Base-by-base conservation (phyloP, 2,113 vertebrate genomes). In the Pheucticus melanocephalus region DNA sequence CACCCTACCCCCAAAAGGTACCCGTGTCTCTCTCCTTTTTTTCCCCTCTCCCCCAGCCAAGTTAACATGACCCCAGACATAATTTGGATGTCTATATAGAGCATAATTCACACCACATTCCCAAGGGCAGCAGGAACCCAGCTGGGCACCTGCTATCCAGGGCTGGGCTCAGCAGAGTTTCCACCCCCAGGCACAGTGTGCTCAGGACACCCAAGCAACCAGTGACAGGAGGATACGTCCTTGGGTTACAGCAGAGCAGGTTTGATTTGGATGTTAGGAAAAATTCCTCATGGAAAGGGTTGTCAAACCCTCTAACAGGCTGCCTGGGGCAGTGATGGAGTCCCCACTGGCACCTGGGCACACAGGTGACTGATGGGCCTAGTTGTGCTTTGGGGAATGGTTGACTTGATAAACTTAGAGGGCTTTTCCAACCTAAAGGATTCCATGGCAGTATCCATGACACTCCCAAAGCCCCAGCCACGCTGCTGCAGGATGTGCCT, bases 371-470 rank as follows among this genome's bases (percentile, higher is more conserved):
- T 23, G 30, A 9, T 63, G 56, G 40, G 10, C 25, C 31, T 33
- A 40, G 63, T 21, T 42, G 12, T 11, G 35, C 18, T 61, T 53
- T 61, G 31, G 25, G 40, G 35, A 48, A 48, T 45, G 17, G 9
- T 35, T 47, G 63, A 16, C 8, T 61, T 0, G 0, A 7, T 54
- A 31, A 40, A 16, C 48, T 83, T 42, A 37, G 35, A 24, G 31
- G 18, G 48, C 48, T 77, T 70, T 47, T 35, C 54, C 48, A 28
- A 5, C 31, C 47, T 20, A 16, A 54, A 42, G 37, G 17, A 63
- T 37, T 61, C 48, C 63, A 10, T 5, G 31, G 51, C 11, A 35
- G 24, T 15, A 1, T 1, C 1, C 1, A 1, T 2, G 40, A 44
- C 16, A 11, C 3, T 63, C 31, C 57, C 42, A 39, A 24, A 48